phyloP scores from a whole-genome alignment of 2,113 vertebrate species.

The Myotis davidii region DNA sequence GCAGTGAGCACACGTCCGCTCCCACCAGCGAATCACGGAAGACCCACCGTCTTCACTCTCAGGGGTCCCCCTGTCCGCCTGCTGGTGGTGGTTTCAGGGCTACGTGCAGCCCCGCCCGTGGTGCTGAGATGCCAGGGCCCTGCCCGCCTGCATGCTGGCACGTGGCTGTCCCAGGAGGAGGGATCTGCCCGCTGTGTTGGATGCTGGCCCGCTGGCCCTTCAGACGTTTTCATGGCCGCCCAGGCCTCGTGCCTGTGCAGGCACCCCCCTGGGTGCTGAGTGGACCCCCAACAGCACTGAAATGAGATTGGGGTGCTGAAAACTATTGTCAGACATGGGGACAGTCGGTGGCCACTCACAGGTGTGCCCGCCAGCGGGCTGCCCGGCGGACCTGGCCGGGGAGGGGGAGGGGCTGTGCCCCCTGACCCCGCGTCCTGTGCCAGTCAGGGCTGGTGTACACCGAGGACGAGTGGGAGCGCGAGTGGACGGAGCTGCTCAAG shows the following conservation, averaged over 20 bases:
- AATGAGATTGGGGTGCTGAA: neutral
- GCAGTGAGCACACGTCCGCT: rapidly evolving
- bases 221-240: neutral
- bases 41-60: too few relatives aligned
- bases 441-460: constrained; percentile 98
- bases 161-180: neutral
- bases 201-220: neutral
- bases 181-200: neutral
- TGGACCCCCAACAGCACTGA: neutral
- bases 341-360: neutral
- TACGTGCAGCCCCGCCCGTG: neutral
- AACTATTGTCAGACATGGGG: neutral
- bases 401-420: neutral
- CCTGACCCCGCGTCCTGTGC: constrained; percentile 52
- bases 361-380: neutral
- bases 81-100: neutral
- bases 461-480: constrained; percentile 97
- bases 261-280: neutral
- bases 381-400: neutral
- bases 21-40: neutral
- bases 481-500: constrained; percentile 98
- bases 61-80: neutral
- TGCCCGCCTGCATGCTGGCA: neutral
- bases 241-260: too few relatives aligned
- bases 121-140: neutral